phyloP scores from a whole-genome alignment of 2,888 invertebrate genomes.

The Volucella bombylans region DNA sequence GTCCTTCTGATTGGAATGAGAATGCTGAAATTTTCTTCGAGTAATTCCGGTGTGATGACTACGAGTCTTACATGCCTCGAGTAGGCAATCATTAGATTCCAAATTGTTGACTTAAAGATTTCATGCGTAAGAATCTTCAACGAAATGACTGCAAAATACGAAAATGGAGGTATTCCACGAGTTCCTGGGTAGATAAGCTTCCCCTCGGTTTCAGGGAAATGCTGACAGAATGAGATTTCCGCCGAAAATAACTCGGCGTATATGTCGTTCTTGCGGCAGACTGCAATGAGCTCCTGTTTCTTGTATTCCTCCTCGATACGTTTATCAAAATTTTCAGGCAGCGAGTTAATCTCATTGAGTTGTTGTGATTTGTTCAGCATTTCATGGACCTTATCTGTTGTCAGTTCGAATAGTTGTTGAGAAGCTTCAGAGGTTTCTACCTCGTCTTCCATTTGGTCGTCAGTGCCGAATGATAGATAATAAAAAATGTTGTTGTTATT shows the following conservation, averaged over 20 bases:
- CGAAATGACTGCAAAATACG: conserved; percentile 76
- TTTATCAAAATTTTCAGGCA: conserved; percentile 75
- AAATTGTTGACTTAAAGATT: conserved; percentile 74
- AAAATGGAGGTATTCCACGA: conserved; percentile 47
- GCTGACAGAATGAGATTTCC: conserved; percentile 74
- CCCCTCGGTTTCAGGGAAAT: conserved; percentile 75
- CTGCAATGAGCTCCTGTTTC: conserved; percentile 78
- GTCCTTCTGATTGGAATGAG: conserved; percentile 75
- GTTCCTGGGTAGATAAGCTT: conserved; percentile 71
- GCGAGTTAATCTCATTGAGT: conserved; percentile 74
- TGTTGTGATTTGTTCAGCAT: conserved; percentile 75
- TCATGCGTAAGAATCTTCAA: conserved; percentile 73
- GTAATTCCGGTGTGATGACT: conserved; percentile 76
- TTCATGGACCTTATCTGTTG: conserved; percentile 72
- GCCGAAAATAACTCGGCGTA: conserved; percentile 74
- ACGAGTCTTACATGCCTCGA: conserved; percentile 68
- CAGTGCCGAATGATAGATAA: conserved; percentile 74
- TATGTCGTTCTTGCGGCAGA: conserved; percentile 75
- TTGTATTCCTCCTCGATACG: conserved; percentile 77
- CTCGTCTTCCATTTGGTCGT: conserved; percentile 1
- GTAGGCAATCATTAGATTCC: conserved; percentile 77
- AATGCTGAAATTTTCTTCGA: conserved; percentile 75
- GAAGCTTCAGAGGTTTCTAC: conserved; percentile 52
- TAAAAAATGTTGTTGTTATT: conserved; percentile 81
- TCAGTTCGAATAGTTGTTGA: conserved; percentile 75